These are phyloP conservation scores for Macrosteles quadrilineatus DNA, from an alignment of 1,140 invertebrate genomes.

Conservation along the genomic window DNA sequence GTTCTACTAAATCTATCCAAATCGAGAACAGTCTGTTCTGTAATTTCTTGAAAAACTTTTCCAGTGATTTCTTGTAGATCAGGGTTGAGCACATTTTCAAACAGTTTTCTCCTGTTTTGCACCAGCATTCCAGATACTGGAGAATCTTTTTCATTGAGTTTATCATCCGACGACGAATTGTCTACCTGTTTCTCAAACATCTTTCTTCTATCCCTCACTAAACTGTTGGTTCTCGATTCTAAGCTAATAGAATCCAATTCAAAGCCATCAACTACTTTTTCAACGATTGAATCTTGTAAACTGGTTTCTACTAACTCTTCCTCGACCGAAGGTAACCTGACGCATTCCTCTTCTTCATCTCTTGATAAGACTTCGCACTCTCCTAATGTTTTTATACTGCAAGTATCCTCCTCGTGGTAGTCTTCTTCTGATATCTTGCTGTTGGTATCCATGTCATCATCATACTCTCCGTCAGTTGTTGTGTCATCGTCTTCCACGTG, in stretches of 20 bases:
- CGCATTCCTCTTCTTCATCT: neutral
- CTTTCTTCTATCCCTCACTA: conserved; percentile 37
- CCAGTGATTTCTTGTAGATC: neutral
- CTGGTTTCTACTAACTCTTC: neutral
- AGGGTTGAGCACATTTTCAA: conserved; percentile 29
- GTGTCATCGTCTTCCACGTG: conserved; percentile 24
- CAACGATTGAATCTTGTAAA: neutral
- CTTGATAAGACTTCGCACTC: neutral
- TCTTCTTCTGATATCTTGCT: conserved; percentile 20
- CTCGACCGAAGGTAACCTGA: neutral
- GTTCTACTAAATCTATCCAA: neutral
- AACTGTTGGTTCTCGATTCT: conserved; percentile 29
- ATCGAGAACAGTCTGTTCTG: conserved; percentile 14
- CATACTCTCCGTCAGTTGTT: conserved; percentile 22
- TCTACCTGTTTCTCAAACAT: conserved; percentile 33
- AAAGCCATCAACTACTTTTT: neutral
- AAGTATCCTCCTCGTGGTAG: conserved; percentile 1
- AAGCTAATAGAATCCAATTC: neutral
- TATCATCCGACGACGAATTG: neutral
- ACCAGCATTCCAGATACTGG: conserved; percentile 26
- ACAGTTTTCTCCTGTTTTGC: conserved; percentile 37
- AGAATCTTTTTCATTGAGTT: neutral
- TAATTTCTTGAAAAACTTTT: neutral
- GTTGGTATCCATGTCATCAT: neutral
- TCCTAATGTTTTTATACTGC: neutral